Evolutionary conservation across 2,888 invertebrate genomes (phyloP).

Genomic region (Oxystoma pomonae): DNA sequence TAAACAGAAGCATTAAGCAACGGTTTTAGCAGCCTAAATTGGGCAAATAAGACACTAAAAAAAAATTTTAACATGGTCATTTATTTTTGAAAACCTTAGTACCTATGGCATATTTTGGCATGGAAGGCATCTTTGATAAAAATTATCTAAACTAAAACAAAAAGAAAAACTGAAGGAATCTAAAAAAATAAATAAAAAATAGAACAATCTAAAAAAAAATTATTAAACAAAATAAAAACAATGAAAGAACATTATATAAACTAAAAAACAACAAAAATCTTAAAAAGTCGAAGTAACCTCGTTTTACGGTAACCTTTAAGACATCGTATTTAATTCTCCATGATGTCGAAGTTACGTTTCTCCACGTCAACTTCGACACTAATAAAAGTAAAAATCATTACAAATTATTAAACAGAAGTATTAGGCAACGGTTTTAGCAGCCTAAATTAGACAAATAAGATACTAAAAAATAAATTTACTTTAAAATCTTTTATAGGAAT

Average conservation of each 20-base stretch:
- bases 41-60: neutral
- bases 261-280: neutral
- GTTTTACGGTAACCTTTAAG: neutral
- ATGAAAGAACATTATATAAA: neutral
- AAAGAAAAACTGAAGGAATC: neutral
- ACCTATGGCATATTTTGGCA: no score
- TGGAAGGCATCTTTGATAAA: neutral
- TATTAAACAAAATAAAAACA: neutral
- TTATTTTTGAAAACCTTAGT: constrained; percentile 1
- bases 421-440: neutral
- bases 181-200: neutral
- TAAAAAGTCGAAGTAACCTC: neutral
- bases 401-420: neutral
- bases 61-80: neutral
- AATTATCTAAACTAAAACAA: constrained; percentile 3
- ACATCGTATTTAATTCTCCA: no score
- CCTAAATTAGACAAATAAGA: no score
- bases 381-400: constrained; percentile 9
- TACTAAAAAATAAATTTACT: no score
- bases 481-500: no score
- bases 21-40: neutral
- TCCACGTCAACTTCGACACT: constrained; percentile 8
- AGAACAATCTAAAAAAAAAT: neutral
- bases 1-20: neutral
- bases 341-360: neutral